These are phyloP conservation scores for Metopolophium dirhodum DNA, from an alignment of 1,140 invertebrate genomes.

Conservation along the genomic window DNA sequence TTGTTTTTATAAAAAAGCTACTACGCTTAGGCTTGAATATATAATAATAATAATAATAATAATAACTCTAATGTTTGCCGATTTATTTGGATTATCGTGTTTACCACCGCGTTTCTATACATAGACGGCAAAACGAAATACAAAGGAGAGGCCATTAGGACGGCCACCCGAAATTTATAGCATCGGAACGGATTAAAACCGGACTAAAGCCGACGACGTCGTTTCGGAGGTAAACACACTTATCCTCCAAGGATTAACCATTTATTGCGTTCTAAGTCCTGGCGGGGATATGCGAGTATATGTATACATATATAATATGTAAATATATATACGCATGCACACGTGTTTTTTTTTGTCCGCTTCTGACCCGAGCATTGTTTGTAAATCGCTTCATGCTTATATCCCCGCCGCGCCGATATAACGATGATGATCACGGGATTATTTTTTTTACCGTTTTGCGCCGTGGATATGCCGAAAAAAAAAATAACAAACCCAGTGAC, in stretches of 20 bases:
- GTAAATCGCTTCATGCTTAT: neutral
- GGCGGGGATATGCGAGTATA: neutral
- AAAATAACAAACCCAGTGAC: neutral
- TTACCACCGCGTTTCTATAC: neutral
- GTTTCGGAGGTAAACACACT: slow-evolving; percentile 54
- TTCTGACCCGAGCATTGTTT: slow-evolving; percentile 5
- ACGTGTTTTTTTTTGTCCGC: neutral
- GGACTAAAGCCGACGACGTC: slow-evolving; percentile 57
- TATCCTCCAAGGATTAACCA: slow-evolving; percentile 54
- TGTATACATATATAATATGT: neutral
- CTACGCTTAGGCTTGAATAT: slow-evolving; percentile 22
- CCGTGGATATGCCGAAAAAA: neutral
- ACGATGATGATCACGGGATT: slow-evolving; percentile 7
- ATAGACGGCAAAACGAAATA: slow-evolving; percentile 47
- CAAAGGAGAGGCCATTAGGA: slow-evolving; percentile 56
- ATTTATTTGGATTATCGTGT: slow-evolving; percentile 53
- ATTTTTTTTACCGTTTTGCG: neutral
- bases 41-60: slow-evolving; percentile 37
- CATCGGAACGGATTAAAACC: slow-evolving; percentile 53
- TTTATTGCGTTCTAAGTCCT: slow-evolving; percentile 52
- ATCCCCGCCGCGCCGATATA: neutral
- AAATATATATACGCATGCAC: slow-evolving; percentile 1
- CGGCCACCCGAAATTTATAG: slow-evolving; percentile 46
- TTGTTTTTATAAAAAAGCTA: neutral
- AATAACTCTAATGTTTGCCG: slow-evolving; percentile 54